These are phyloP conservation scores for Ericerus pela DNA, from an alignment of 1,140 invertebrate genomes.

Conservation along the genomic window DNA sequence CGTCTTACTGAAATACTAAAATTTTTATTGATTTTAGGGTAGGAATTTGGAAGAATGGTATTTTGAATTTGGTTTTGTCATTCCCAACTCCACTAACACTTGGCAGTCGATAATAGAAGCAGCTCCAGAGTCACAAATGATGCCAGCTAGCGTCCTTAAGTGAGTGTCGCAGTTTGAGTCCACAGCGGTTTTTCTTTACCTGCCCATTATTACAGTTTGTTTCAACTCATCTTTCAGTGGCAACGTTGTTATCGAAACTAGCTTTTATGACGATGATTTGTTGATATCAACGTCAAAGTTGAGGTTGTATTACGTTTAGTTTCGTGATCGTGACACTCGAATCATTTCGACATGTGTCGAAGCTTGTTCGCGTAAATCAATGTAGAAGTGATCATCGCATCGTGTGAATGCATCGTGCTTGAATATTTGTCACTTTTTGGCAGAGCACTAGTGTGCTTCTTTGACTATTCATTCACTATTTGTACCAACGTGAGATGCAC, in stretches of 20 bases:
- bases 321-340: too few species aligned
- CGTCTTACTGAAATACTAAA: neutral
- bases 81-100: slow-evolving; percentile 96
- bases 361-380: too few species aligned
- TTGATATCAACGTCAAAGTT: slow-evolving; percentile 90
- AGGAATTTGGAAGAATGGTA: slow-evolving; percentile 90
- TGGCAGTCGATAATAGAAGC: slow-evolving; percentile 98
- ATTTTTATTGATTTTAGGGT: slow-evolving; percentile 38
- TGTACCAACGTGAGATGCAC: too few species aligned
- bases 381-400: too few species aligned
- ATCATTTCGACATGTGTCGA: too few species aligned
- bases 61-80: slow-evolving; percentile 99
- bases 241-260: slow-evolving; percentile 96
- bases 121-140: slow-evolving; percentile 98
- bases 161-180: slow-evolving; percentile 32
- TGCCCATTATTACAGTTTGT: neutral
- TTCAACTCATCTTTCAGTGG: slow-evolving; percentile 57
- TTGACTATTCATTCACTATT: too few species aligned
- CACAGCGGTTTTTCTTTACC: neutral
- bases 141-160: slow-evolving; percentile 95
- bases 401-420: too few species aligned
- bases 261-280: slow-evolving; percentile 92
- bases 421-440: too few species aligned
- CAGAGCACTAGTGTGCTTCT: too few species aligned
- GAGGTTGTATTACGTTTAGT: slow-evolving; percentile 85